Conservation (phyloP, 2,888 invertebrate species). For the Dinocampus coccinellae region DNA sequence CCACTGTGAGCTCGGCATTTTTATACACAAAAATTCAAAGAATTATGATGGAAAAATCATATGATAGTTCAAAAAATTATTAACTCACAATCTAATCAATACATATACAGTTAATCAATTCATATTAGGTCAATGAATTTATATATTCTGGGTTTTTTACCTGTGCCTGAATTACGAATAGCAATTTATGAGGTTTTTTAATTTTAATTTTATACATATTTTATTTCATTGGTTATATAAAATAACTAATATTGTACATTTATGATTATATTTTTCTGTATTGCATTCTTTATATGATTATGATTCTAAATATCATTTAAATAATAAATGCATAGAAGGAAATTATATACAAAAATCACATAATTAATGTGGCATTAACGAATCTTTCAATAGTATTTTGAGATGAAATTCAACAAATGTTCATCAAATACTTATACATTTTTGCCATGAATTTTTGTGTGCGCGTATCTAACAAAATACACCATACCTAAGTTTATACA, state of each 20-base stretch:
- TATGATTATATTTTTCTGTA: not conserved
- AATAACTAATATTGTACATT: not conserved
- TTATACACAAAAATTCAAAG: slow-evolving; percentile 71
- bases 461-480: no score
- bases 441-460: no score
- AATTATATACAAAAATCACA: no score
- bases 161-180: slow-evolving; percentile 13
- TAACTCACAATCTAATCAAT: not conserved
- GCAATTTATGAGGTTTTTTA: not conserved
- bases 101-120: slow-evolving; percentile 7
- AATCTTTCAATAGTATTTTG: no score
- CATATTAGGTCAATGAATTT: not conserved
- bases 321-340: no score
- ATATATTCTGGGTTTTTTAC: slow-evolving; percentile 8
- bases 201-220: slow-evolving; percentile 6
- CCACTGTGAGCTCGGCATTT: slow-evolving; percentile 71
- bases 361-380: no score
- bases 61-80: slow-evolving; percentile 43
- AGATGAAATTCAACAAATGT: no score
- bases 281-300: not conserved
- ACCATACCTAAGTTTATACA: no score
- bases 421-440: no score
- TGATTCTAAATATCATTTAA: no score
- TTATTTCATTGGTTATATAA: not conserved
- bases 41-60: slow-evolving; percentile 51